Percentiles rank a stretch among this genome's conserved stretches.
These are phyloP conservation scores for Spodoptera frugiperda DNA, from an alignment of 1,140 invertebrate genomes.

Conservation along the genomic window DNA sequence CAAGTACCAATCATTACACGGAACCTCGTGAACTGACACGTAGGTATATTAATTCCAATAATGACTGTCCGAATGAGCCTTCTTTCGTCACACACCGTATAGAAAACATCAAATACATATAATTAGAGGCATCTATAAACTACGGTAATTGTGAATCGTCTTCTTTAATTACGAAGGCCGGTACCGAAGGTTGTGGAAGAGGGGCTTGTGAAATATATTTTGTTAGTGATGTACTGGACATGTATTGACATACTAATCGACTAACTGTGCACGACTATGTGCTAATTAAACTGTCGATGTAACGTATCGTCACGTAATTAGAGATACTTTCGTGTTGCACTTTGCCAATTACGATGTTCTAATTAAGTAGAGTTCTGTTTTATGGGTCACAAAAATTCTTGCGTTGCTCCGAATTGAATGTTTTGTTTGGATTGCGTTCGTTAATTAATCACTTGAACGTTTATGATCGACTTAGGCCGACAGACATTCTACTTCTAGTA, in stretches of 20 bases:
- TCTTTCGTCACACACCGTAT: conserved; percentile 83
- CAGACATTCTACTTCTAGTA: too few relatives aligned
- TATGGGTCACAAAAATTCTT: neutral
- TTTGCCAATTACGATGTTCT: conserved; percentile 10
- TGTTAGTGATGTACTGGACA: conserved; percentile 47
- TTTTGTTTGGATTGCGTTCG: neutral
- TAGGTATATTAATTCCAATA: conserved; percentile 85
- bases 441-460: neutral
- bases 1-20: conserved; percentile 73
- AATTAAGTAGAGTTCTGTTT: neutral
- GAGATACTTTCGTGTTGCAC: neutral
- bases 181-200: conserved; percentile 62
- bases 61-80: conserved; percentile 78
- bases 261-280: conserved; percentile 20
- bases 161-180: conserved; percentile 83
- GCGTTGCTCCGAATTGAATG: neutral
- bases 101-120: conserved; percentile 85
- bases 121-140: conserved; percentile 83
- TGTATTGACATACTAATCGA: conserved; percentile 45
- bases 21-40: conserved; percentile 82
- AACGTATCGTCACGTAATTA: conserved; percentile 16
- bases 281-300: conserved; percentile 33
- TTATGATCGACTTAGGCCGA: too few relatives aligned
- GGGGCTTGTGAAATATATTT: conserved; percentile 72
- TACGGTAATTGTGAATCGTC: conserved; percentile 80